These are phyloP conservation scores for Orchesella flavescens DNA, from an alignment of 2,888 invertebrate species.

Conservation along the genomic window DNA sequence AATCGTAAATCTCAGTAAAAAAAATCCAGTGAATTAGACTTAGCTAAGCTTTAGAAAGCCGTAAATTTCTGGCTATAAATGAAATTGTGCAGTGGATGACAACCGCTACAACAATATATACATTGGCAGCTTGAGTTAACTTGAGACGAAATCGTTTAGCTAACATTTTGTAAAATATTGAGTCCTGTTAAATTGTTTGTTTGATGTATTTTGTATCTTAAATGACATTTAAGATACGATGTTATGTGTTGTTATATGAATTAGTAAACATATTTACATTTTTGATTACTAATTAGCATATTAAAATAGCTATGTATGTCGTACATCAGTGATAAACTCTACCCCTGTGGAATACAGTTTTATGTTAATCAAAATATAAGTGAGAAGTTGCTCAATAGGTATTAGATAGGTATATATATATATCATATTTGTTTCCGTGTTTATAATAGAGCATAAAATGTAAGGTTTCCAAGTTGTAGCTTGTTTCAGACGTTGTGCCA, in stretches of 20 bases:
- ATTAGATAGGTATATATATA: too few species aligned
- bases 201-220: too few species aligned
- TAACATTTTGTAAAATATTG: too few species aligned
- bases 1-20: not conserved
- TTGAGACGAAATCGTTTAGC: too few species aligned
- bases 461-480: not conserved
- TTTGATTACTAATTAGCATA: not conserved
- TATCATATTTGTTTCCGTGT: not conserved
- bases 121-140: too few species aligned
- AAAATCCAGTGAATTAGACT: not conserved
- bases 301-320: not conserved
- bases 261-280: too few species aligned
- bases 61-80: too few species aligned
- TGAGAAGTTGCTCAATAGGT: constrained; percentile 43
- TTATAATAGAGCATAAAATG: not conserved
- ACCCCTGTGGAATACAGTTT: constrained; percentile 32
- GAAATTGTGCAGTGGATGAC: too few species aligned
- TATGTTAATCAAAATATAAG: not conserved
- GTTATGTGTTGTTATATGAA: not conserved
- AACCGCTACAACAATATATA: too few species aligned
- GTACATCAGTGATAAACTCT: not conserved
- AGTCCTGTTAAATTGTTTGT: too few species aligned
- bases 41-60: too few species aligned
- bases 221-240: not conserved
- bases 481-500: constrained; percentile 40